Base-by-base conservation (phyloP, 1,140 invertebrate species). In the Scaptomyza montana region DNA sequence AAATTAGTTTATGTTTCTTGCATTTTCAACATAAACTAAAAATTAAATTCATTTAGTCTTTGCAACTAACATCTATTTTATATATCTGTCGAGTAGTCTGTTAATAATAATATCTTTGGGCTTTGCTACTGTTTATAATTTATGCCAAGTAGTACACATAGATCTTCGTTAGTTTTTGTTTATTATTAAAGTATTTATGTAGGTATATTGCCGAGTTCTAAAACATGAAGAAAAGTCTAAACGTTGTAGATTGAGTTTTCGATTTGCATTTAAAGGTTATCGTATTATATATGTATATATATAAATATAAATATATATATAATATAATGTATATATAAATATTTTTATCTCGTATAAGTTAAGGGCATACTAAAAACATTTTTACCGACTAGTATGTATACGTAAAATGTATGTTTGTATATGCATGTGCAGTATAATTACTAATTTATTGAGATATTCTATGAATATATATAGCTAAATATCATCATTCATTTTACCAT, bases 71-170 rank as follows among this genome's bases (percentile, higher is more conserved):
- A 74, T 73, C 61, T 77, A 73, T 85, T 60, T 71, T 55, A 21
- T 77, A 66, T 50, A 68, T 70, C 59, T 82, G 49, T 73, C 55
- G 50, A 73, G 54, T 74, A 75, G 73, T 75, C 66, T 5, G 60
- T 66, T 84, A 74, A 80, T 85, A 84, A 84, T 85, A 86, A 86
- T 86, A 86, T 86, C 82, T 86, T 86, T 86, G 82, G 82, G 82
- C 78, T 81, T 86, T 73, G 81, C 81, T 86, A 86, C 74, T 60
- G 66, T 62, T 69, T 80, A 57, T 63, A 71, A 65, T 51, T 64
- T 51, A 75, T 68, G 70, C 57, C 70, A 54, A 67, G 69, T 60
- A 78, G 76, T 76, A 86, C 81, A 80, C 74, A 80, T 77, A 85
- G 73, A 80, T 81, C 66, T 59, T 50, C 36, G 12, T 8, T 30